Percentiles rank a stretch among this genome's conserved stretches.
Conservation (phyloP, 92 coral and sea anemone genomes). For the Phenganax subtilis region DNA sequence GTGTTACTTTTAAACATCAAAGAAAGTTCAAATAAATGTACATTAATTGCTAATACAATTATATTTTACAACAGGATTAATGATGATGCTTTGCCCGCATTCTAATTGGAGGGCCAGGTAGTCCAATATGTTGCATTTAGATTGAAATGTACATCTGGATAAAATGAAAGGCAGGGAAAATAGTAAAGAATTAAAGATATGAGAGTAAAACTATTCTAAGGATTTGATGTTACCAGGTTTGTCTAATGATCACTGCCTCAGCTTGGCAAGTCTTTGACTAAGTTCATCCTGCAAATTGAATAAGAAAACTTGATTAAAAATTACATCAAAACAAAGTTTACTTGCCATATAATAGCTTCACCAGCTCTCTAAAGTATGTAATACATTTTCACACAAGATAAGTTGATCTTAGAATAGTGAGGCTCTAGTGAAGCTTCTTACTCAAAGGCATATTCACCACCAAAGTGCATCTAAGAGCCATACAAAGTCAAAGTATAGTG, state of each 20-base stretch:
- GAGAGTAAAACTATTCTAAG: neutral
- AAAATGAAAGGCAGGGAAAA: too few species aligned
- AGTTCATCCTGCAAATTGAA: constrained; percentile 65
- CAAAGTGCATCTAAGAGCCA: neutral
- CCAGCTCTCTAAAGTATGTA: too few species aligned
- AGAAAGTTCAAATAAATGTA: neutral
- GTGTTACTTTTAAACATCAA: neutral
- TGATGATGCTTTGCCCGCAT: neutral
- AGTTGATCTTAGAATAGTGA: neutral
- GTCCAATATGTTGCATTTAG: neutral
- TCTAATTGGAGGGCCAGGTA: neutral
- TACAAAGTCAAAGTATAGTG: neutral
- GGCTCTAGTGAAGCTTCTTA: too few species aligned
- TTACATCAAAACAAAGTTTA: neutral
- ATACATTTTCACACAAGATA: neutral
- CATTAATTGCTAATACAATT: neutral
- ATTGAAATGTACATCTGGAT: neutral
- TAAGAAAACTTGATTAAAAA: constrained; percentile 14
- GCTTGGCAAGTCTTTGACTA: constrained; percentile 81
- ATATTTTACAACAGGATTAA: neutral
- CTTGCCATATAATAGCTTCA: too few species aligned
- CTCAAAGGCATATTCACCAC: neutral
- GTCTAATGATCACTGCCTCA: constrained; percentile 52
- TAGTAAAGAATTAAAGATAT: neutral
- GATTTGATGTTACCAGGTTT: neutral